Percentiles rank a stretch among this genome's conserved stretches.
phyloP scores from a whole-genome alignment of 2,113 vertebrate genomes.

The Phycodurus eques region DNA sequence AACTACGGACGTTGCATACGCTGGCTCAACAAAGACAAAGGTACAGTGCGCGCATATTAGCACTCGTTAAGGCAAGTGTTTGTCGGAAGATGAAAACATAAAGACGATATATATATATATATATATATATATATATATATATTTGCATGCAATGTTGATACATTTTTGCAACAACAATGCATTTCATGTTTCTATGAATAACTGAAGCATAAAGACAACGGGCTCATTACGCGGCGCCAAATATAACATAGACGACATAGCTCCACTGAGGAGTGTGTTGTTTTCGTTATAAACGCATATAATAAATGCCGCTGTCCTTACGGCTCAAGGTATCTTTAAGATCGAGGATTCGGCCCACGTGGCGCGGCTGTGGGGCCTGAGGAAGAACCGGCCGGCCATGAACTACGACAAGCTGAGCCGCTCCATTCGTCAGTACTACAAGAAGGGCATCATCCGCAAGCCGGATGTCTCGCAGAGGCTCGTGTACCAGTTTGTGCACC shows the following conservation, averaged over 20 bases:
- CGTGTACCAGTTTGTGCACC: conserved; percentile 97
- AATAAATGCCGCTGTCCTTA: neutral
- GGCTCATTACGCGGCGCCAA: neutral
- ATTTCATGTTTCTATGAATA: neutral
- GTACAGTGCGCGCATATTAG: conserved; percentile 53
- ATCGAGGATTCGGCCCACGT: conserved; percentile 97
- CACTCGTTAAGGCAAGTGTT: too few relatives aligned
- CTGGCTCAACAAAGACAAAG: conserved; percentile 98
- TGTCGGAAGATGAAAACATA: neutral
- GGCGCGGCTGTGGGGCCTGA: conserved; percentile 91
- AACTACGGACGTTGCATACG: conserved; percentile 94
- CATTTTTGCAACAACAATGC: neutral
- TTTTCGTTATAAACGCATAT: neutral
- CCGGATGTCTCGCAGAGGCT: conserved; percentile 96
- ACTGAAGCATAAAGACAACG: neutral
- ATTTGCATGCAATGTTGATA: too few relatives aligned
- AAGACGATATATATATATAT: neutral
- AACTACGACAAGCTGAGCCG: conserved; percentile 99
- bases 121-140: neutral
- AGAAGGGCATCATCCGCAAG: conserved; percentile 98
- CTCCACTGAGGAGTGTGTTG: too few relatives aligned
- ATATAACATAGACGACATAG: too few relatives aligned
- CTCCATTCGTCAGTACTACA: conserved; percentile 99
- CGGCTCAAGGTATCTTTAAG: conserved; percentile 88
- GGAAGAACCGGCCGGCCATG: conserved; percentile 97